Conservation (phyloP, 2,888 invertebrate species). For the Ariolimax columbianus region DNA sequence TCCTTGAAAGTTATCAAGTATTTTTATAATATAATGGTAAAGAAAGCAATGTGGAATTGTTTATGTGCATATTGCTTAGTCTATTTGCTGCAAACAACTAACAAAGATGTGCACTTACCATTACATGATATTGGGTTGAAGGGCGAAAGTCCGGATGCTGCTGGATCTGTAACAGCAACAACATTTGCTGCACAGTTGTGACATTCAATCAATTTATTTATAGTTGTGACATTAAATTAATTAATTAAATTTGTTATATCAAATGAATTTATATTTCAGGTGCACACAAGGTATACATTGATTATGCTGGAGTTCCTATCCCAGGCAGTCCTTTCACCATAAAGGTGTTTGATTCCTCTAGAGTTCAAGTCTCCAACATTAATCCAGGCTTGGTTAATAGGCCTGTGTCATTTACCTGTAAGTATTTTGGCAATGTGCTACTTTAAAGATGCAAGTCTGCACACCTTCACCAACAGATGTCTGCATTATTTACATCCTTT, state of each 20-base stretch:
- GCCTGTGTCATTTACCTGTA: constrained; percentile 97
- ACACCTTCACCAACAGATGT: neutral
- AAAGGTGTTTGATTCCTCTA: constrained; percentile 85
- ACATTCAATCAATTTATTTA: no score
- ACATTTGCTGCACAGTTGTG: neutral
- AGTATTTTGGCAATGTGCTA: constrained; percentile 62
- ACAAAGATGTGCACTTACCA: no score
- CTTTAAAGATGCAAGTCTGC: neutral
- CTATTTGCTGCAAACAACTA: no score
- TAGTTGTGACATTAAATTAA: no score
- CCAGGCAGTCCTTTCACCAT: constrained; percentile 95
- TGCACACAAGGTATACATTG: constrained; percentile 81
- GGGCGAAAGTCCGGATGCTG: no score
- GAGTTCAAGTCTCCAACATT: constrained; percentile 90
- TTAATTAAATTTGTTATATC: no score
- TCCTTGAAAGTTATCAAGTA: no score
- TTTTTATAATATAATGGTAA: no score
- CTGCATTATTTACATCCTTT: neutral
- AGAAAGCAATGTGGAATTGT: no score
- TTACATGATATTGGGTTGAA: no score
- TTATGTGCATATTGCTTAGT: no score
- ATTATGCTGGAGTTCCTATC: constrained; percentile 76
- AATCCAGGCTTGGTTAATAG: constrained; percentile 91
- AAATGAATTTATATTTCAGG: constrained; percentile 69
- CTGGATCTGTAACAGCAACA: no score